These are phyloP conservation scores for Bombus confusus DNA, from an alignment of 1,140 invertebrate genomes.

Conservation along the genomic window DNA sequence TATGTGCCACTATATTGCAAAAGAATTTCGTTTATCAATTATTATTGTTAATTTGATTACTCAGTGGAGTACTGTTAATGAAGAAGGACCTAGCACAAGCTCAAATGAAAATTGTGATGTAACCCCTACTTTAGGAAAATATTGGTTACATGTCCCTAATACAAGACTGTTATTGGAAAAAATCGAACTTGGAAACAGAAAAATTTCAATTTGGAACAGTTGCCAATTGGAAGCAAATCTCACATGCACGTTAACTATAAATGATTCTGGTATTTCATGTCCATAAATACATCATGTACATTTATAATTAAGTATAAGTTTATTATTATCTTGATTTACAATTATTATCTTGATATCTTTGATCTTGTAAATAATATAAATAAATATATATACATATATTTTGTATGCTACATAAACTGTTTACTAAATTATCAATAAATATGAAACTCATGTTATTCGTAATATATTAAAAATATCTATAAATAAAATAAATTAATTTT, in stretches of 20 bases:
- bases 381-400: neutral
- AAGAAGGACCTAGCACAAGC: conserved; percentile 55
- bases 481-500: neutral
- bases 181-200: conserved; percentile 64
- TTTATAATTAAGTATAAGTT: neutral
- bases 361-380: neutral
- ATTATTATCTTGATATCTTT: no score
- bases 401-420: neutral
- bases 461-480: neutral
- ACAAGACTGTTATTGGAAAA: conserved; percentile 76
- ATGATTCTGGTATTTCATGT: conserved; percentile 35
- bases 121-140: conserved; percentile 78
- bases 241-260: conserved; percentile 61
- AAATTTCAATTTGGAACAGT: conserved; percentile 78
- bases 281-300: conserved; percentile 2
- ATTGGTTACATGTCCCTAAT: conserved; percentile 78
- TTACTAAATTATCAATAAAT: neutral
- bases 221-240: conserved; percentile 65
- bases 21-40: conserved; percentile 81
- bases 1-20: conserved; percentile 82
- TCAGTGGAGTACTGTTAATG: conserved; percentile 81
- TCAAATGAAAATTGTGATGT: conserved; percentile 43
- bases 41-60: conserved; percentile 85
- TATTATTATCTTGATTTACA: neutral
- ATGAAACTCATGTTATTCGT: no score